Conservation (phyloP, 2,888 invertebrate genomes). For the Macrosiphum euphorbiae region DNA sequence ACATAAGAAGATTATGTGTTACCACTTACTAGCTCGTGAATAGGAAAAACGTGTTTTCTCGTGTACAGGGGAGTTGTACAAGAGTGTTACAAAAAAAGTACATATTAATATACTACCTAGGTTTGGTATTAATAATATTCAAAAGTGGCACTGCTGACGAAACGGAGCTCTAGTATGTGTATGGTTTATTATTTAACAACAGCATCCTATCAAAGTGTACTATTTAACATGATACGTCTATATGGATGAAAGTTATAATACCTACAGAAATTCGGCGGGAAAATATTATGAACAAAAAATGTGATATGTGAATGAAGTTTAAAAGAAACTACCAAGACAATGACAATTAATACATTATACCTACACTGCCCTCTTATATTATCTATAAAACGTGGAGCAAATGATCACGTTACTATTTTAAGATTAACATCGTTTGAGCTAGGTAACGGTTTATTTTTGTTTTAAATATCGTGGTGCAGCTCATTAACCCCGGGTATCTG, state of each 20-base stretch:
- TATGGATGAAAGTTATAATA: not conserved
- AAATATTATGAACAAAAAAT: not conserved
- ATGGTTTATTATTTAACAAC: not conserved
- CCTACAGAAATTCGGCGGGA: not conserved
- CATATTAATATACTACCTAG: no score
- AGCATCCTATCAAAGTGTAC: not conserved
- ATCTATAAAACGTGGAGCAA: not conserved
- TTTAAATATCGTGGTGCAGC: no score
- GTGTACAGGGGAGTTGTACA: no score
- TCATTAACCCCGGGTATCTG: not conserved
- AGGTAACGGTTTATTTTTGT: not conserved
- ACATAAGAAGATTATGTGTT: no score
- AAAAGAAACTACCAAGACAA: not conserved
- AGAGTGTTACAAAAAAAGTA: no score
- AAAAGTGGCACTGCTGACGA: no score
- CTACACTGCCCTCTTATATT: not conserved
- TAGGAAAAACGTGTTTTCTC: no score
- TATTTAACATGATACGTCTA: not conserved
- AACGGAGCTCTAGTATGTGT: not conserved
- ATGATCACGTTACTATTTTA: not conserved
- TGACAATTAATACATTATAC: not conserved
- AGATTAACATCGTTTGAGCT: not conserved
- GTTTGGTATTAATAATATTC: no score
- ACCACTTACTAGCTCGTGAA: no score
- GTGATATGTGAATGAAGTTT: not conserved